Evolutionary conservation across 2,797 vertebrate genomes (phyloP).

Genomic region (Tolypeutes matacus): DNA sequence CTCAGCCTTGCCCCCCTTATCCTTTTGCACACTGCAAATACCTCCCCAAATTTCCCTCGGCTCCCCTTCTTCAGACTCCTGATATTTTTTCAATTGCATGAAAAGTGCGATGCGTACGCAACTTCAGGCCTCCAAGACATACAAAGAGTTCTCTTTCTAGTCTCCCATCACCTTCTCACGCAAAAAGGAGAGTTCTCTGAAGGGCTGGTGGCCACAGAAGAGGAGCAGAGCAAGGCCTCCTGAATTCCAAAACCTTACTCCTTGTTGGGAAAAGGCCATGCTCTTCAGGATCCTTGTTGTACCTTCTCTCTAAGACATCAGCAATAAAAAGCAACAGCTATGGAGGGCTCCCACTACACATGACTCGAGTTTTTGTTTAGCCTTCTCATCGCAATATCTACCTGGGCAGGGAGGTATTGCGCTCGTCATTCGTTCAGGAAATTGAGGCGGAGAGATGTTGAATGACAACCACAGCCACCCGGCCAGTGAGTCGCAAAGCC

Average conservation of each 20-base stretch:
- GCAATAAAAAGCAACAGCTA: neutral
- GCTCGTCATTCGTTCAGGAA: neutral
- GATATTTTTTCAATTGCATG: too few species aligned
- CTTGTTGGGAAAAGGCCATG: neutral
- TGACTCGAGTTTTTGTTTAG: neutral
- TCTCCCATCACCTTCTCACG: neutral
- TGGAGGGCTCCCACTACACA: neutral
- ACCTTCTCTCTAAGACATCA: neutral
- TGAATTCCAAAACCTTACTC: neutral
- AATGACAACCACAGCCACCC: neutral
- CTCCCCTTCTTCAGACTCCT: too few species aligned
- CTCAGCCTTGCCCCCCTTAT: too few species aligned
- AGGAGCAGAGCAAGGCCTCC: neutral
- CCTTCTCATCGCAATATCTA: neutral
- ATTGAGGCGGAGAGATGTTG: neutral
- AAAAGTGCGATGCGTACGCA: too few species aligned
- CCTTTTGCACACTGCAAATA: too few species aligned
- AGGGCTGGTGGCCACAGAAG: neutral
- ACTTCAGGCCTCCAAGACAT: too few species aligned
- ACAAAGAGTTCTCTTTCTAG: neutral
- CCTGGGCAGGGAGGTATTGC: neutral
- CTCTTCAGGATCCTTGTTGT: neutral
- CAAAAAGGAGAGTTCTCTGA: neutral
- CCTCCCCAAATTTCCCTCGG: too few species aligned
- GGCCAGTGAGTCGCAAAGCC: neutral